Evolutionary conservation across 2,113 vertebrate species (phyloP).

Genomic region (Tragelaphus imberbis): DNA sequence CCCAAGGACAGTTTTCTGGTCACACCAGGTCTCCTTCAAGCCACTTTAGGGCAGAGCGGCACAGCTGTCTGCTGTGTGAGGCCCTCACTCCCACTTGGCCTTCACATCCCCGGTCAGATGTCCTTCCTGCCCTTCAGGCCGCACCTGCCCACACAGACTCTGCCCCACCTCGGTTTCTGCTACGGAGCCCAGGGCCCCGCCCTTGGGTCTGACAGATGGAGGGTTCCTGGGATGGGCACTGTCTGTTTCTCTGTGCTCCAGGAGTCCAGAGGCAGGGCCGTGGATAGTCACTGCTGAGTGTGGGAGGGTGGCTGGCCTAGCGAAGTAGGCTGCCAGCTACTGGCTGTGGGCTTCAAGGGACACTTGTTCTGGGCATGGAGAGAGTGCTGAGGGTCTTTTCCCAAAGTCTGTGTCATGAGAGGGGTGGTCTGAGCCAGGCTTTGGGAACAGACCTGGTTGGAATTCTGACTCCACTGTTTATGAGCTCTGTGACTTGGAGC

Average conservation of each 20-base stretch:
- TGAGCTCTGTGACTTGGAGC: background rate
- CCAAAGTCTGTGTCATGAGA: rapidly evolving
- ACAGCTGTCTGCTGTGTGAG: rapidly evolving
- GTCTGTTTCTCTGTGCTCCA: background rate
- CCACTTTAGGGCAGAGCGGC: background rate
- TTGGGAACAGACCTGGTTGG: background rate
- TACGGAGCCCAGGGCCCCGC: background rate
- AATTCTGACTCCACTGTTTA: background rate
- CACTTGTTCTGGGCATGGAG: background rate
- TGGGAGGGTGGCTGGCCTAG: background rate
- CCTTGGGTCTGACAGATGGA: background rate
- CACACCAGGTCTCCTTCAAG: background rate
- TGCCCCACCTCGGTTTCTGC: background rate
- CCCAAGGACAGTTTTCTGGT: background rate
- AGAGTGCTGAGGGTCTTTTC: background rate
- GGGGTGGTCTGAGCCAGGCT: background rate
- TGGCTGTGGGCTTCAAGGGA: background rate
- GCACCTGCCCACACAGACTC: background rate
- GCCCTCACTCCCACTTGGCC: background rate
- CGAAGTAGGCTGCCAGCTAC: background rate
- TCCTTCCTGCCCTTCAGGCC: background rate
- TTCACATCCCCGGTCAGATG: background rate
- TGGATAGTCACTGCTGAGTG: background rate
- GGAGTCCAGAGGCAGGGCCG: background rate
- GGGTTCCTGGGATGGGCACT: background rate